Evolutionary conservation across 2,113 vertebrate species (phyloP), one percentile per base, ranked within the genome.

Genomic region (Steatornis caripensis): DNA sequence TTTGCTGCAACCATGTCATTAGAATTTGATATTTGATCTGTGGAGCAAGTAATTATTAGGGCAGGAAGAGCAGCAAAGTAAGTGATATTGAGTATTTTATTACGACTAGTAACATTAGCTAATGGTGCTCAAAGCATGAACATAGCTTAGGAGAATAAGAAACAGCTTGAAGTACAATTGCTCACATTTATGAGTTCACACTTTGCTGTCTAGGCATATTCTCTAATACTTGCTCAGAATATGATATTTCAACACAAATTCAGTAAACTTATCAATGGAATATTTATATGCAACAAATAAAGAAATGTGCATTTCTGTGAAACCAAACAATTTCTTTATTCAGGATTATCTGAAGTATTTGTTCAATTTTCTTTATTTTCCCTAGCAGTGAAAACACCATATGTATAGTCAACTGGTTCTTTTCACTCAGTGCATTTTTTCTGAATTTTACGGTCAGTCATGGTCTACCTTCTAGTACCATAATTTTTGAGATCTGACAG

Each of bases 111-210:
- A 81, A 82, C 37, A 87, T 91, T 58, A 89, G 32, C 30, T 87
- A 89, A 53, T 16, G 19, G 45, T 62, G 58, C 41, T 89, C 54
- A 78, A 83, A 91, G 72, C 29, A 39, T 79, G 77, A 89, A 66
- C 24, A 54, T 37, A 30, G 24, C 5, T 93, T 81, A 54, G 29
- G 46, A 93, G 69, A 81, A 77, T 78, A 81, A 91, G 77, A 95
- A 78, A 81, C 62, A 71, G 21, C 49, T 89, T 88, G 26, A 75
- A 87, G 43, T 84, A 84, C 13, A 55, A 75, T 66, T 84, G 45
- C 14, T 92, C 84, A 84, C 34, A 89, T 91, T 92, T 89, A 80
- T 76, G 81, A 84, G 19, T 72, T 92, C 91, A 91, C 74, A 82
- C 51, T 95, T 95, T 77, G 87, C 72, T 78, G 29, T 75, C 46